Evolutionary conservation across 2,888 invertebrate species (phyloP).

Genomic region (Nezara viridula): DNA sequence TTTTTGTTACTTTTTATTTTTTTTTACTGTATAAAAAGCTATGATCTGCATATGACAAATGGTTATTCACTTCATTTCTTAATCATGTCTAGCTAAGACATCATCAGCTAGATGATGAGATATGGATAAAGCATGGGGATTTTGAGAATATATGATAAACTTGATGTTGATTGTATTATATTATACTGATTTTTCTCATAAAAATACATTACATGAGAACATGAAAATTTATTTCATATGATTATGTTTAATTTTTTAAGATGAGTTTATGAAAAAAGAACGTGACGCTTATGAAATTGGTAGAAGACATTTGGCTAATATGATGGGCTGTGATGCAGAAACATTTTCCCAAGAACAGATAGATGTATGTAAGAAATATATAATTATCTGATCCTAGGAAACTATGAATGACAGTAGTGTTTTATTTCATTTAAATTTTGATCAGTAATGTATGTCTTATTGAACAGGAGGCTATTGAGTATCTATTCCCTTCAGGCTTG

Average conservation of each 20-base stretch:
- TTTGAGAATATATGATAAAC: no score
- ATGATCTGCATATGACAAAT: no score
- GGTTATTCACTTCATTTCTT: no score
- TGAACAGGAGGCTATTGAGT: conserved; percentile 84
- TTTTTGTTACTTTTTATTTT: no score
- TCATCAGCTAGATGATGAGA: no score
- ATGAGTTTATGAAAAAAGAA: conserved; percentile 86
- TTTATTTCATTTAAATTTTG: not conserved
- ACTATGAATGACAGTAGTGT: not conserved
- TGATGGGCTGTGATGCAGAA: conserved; percentile 97
- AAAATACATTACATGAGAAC: no score
- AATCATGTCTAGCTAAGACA: no score
- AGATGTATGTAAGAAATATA: conserved; percentile 74
- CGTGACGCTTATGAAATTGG: conserved; percentile 89
- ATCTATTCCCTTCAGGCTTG: conserved; percentile 96
- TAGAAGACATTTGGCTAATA: conserved; percentile 95
- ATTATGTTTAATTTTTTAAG: conserved; percentile 68
- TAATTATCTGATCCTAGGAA: not conserved
- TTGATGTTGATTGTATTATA: no score
- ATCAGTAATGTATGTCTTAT: conserved; percentile 66
- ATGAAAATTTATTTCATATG: no score
- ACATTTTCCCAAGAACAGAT: conserved; percentile 89
- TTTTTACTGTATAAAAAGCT: no score
- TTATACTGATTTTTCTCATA: no score
- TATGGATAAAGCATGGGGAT: no score